Conservation (phyloP, 2,888 invertebrate species). For the Cheilosia vulpina region DNA sequence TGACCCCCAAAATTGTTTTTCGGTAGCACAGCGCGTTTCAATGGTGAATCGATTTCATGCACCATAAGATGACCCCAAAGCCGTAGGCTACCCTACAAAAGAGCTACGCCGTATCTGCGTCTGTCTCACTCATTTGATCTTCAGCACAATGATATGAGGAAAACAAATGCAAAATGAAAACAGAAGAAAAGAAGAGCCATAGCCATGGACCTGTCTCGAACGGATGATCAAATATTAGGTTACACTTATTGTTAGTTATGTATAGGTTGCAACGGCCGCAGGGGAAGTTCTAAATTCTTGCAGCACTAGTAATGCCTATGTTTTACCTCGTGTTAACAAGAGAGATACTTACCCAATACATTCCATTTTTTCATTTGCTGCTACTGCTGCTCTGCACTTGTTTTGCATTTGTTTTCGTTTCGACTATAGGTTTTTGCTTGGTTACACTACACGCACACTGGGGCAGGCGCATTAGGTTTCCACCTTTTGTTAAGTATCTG, state of each 20-base stretch:
- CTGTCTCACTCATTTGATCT: conserved; percentile 23
- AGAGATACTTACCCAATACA: conserved; percentile 63
- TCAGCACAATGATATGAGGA: conserved; percentile 10
- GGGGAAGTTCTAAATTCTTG: conserved; percentile 42
- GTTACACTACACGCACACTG: conserved; percentile 51
- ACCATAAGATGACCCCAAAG: too few species aligned
- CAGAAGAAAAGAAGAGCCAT: conserved; percentile 5
- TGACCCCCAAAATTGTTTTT: too few species aligned
- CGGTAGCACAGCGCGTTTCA: too few species aligned
- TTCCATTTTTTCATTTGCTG: conserved; percentile 34
- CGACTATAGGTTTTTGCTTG: conserved; percentile 53
- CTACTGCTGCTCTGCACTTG: conserved; percentile 30
- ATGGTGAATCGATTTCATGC: too few species aligned
- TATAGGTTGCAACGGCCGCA: neutral
- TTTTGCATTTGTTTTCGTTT: conserved; percentile 53
- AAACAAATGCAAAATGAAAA: conserved; percentile 34
- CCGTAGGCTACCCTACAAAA: too few species aligned
- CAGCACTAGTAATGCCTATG: conserved; percentile 66
- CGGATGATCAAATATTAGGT: conserved; percentile 69
- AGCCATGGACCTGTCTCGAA: conserved; percentile 43
- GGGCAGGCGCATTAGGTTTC: conserved; percentile 73
- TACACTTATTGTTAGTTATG: conserved; percentile 55
- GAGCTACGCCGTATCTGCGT: neutral
- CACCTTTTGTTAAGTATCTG: conserved; percentile 69
- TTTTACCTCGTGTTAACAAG: conserved; percentile 73